Percentiles rank a stretch among this genome's conserved stretches.
phyloP scores from a whole-genome alignment of 2,797 vertebrate species.

The Sandelia bainsii region DNA sequence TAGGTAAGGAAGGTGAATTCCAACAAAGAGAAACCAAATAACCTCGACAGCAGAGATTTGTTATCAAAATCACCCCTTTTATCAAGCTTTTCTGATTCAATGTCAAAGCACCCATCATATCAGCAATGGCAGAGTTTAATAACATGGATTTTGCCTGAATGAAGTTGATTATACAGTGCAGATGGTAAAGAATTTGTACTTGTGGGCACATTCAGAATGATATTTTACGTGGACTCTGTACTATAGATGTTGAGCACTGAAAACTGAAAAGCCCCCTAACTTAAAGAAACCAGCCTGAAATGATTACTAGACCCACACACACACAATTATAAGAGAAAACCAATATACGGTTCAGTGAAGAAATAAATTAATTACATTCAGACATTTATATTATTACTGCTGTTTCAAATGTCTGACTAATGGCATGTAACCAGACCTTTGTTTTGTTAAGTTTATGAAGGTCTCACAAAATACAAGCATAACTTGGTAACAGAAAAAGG shows the following conservation, averaged over 20 bases:
- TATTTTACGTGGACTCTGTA: neutral
- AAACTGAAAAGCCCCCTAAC: neutral
- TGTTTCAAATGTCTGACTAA: neutral
- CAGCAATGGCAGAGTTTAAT: slow-evolving; percentile 49
- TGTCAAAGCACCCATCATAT: slow-evolving; percentile 50
- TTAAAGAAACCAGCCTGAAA: neutral
- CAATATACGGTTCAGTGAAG: neutral
- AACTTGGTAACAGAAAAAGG: neutral
- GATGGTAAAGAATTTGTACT: neutral
- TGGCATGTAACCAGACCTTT: neutral
- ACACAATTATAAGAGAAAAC: neutral
- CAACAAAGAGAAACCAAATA: slow-evolving; percentile 71
- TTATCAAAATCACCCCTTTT: slow-evolving; percentile 58
- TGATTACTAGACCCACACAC: neutral
- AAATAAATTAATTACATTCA: neutral
- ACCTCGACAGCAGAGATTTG: slow-evolving; percentile 54
- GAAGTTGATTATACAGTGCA: slow-evolving; percentile 36
- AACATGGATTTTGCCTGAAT: slow-evolving; percentile 46
- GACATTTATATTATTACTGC: no score
- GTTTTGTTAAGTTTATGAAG: neutral
- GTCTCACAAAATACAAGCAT: neutral
- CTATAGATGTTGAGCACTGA: neutral
- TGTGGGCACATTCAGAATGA: neutral
- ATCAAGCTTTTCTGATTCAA: slow-evolving; percentile 53
- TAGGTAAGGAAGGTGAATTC: slow-evolving; percentile 49